Evolutionary conservation across 2,797 vertebrate species (phyloP), one percentile per base, ranked within the genome.

Genomic region (Crypturellus tataupa): DNA sequence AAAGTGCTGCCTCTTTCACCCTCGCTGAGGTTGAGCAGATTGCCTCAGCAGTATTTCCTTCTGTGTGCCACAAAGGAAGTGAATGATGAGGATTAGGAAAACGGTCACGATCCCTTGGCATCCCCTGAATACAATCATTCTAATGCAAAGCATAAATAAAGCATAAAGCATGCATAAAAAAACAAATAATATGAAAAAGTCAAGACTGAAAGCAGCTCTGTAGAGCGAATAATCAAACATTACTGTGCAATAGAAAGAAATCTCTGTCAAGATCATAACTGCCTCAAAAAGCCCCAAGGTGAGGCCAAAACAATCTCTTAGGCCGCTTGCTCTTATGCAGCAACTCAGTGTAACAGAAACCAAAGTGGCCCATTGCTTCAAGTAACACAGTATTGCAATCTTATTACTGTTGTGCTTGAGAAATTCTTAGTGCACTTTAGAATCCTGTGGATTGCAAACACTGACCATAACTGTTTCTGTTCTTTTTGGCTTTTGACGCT

Each of bases 1-100:
- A 84, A 90, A 91, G 6, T 35, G 7, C 9, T 72, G 13, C 47
- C 63, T 85, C 47, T 23, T 76, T 90, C 55, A 73, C 19, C 64
- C 85, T 93, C 85, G 69, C 92, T 91, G 91, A 17, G 87, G 23
- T 56, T 90, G 84, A 95, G 83, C 96, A 96, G 94, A 97, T 96
- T 95, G 89, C 69, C 95, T 90, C 95, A 96, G 95, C 93, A 94
- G 92, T 87, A 44, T 68, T 95, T 83, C 84, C 80, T 27, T 1
- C 58, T n/a, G 60, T 60, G 93, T 93, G 85, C 77, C 93, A 91
- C 5, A 40, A 87, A 93, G 51, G 78, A 87, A 93, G 62, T 40
- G 91, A 92, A 87, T 44, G 31, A 84, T 81, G n/a, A 78, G 67
- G 40, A 53, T 67, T 93, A 90, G 92, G 87, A 96, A 92, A 63